Conservation (phyloP, 2,888 invertebrate genomes). For the Iphiclides podalirius region DNA sequence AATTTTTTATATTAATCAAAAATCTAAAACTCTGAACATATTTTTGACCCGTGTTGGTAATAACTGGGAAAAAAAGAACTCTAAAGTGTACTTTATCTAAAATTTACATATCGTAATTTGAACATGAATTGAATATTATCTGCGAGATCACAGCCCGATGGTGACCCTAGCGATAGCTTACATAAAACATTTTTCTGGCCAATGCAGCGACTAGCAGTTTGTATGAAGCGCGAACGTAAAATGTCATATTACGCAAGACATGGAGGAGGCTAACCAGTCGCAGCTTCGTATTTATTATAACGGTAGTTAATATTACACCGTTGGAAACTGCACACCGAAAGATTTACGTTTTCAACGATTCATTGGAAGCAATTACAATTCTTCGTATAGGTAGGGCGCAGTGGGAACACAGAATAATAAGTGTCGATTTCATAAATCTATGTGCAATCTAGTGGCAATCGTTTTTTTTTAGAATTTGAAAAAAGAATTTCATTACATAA, state of each 20-base stretch:
- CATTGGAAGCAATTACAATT: slow-evolving; percentile 3
- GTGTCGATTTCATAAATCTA: too few relatives aligned
- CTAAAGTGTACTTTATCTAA: too few relatives aligned
- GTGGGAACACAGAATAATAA: too few relatives aligned
- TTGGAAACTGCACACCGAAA: slow-evolving; percentile 3
- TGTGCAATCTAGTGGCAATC: too few relatives aligned
- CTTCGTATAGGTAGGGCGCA: neutral
- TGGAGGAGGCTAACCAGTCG: slow-evolving; percentile 5
- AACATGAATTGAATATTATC: too few relatives aligned
- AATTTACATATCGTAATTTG: too few relatives aligned
- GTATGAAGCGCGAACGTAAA: slow-evolving; percentile 3
- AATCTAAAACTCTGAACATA: too few relatives aligned
- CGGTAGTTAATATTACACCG: slow-evolving; percentile 5
- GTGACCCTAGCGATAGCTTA: neutral
- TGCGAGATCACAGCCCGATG: neutral
- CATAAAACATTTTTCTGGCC: slow-evolving; percentile 5
- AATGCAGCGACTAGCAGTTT: neutral
- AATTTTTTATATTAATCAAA: too few relatives aligned
- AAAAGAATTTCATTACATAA: too few relatives aligned
- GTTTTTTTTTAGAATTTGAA: too few relatives aligned
- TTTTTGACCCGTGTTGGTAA: too few relatives aligned
- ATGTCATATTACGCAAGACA: slow-evolving; percentile 17
- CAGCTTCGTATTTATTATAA: slow-evolving; percentile 6
- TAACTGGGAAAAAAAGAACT: too few relatives aligned
- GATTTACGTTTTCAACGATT: slow-evolving; percentile 8